These are phyloP conservation scores for Pogonocichla stellata DNA, from an alignment of 2,113 vertebrate species.

Conservation along the genomic window DNA sequence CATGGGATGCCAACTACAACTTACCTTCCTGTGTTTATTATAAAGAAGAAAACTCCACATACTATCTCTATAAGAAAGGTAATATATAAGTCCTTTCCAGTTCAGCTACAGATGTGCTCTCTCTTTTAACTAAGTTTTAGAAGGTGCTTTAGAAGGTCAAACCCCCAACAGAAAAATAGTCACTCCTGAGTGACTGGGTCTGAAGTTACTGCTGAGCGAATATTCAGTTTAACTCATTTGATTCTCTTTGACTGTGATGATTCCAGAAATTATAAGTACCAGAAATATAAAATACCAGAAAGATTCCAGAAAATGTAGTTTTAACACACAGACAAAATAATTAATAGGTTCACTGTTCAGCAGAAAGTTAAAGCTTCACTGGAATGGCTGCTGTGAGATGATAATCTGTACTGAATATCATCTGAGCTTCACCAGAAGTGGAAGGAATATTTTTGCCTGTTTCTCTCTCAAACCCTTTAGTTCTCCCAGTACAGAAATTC, in stretches of 20 bases:
- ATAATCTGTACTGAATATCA: background rate
- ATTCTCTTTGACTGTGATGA: background rate
- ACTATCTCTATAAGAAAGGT: background rate
- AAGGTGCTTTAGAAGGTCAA: background rate
- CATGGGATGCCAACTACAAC: background rate
- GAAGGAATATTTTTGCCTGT: background rate
- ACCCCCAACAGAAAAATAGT: background rate
- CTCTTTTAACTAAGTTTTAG: background rate
- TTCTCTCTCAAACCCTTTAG: background rate
- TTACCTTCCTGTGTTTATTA: background rate
- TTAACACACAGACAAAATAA: background rate
- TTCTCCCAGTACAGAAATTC: background rate
- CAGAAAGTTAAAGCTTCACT: background rate
- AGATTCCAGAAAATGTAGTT: background rate
- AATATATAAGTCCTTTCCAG: background rate
- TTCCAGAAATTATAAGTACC: background rate
- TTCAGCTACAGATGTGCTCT: background rate
- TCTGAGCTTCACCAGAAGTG: background rate
- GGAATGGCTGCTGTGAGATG: background rate
- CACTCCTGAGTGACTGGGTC: background rate
- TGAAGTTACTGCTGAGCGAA: background rate
- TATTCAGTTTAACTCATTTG: background rate
- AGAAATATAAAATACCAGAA: background rate
- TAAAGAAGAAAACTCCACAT: background rate
- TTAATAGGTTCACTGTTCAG: background rate